phyloP scores from a whole-genome alignment of 2,113 vertebrate species.

The Dicrurus megarhynchus region DNA sequence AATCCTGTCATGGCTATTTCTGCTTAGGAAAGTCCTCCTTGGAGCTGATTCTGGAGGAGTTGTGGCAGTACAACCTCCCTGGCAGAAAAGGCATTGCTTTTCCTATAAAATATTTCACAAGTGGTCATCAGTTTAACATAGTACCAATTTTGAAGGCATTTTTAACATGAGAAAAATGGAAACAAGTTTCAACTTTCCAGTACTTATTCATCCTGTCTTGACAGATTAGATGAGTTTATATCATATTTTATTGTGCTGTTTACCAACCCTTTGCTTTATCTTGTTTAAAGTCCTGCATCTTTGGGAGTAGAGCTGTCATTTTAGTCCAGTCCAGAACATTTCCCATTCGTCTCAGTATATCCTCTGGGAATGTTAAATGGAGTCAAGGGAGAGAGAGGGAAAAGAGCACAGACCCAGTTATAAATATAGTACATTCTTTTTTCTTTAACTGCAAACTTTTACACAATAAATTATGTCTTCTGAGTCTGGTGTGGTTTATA shows the following conservation, averaged over 20 bases:
- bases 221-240: neutral
- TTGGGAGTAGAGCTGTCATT: neutral
- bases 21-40: neutral
- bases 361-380: neutral
- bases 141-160: neutral
- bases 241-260: neutral
- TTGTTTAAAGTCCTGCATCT: neutral
- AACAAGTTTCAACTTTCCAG: neutral
- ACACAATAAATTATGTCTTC: neutral
- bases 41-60: neutral
- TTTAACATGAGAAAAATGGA: neutral
- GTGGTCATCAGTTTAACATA: neutral
- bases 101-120: neutral
- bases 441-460: neutral
- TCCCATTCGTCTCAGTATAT: neutral
- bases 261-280: neutral
- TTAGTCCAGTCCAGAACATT: neutral
- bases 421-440: neutral
- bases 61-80: neutral
- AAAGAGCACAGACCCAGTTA: neutral
- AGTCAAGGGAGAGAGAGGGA: neutral
- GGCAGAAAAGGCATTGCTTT: neutral
- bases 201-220: neutral
- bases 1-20: neutral
- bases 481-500: neutral